Evolutionary conservation across 1,140 invertebrate genomes (phyloP).

Genomic region (Drosophila equinoxialis): DNA sequence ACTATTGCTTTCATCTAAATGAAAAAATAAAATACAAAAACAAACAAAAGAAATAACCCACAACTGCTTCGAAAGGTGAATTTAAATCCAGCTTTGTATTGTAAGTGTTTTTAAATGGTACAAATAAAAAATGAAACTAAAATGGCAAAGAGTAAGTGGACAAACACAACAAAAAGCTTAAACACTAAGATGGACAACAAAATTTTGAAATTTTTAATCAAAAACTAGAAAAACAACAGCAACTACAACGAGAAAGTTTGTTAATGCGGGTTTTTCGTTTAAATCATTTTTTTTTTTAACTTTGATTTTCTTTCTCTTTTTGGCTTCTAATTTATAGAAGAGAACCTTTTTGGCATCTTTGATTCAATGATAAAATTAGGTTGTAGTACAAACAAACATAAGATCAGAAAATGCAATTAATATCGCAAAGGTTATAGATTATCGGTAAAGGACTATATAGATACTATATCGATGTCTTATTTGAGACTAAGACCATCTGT

Average conservation of each 20-base stretch:
- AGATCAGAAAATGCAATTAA: background rate
- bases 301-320: background rate
- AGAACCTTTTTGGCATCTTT: background rate
- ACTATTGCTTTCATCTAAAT: constrained; percentile 50
- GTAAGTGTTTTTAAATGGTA: background rate
- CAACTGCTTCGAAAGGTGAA: constrained; percentile 4
- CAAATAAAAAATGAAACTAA: too few species aligned
- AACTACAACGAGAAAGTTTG: background rate
- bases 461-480: too few species aligned
- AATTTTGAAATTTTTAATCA: too few species aligned
- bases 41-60: constrained; percentile 9
- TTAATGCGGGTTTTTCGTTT: constrained; percentile 12
- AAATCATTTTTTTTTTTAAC: background rate
- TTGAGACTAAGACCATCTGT: too few species aligned
- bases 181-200: background rate
- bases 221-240: background rate
- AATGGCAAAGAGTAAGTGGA: constrained; percentile 1
- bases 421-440: background rate
- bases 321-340: background rate
- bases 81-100: constrained; percentile 1
- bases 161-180: background rate
- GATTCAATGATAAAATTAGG: constrained; percentile 2
- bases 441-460: too few species aligned
- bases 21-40: background rate
- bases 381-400: background rate